phyloP scores from a whole-genome alignment of 2,888 invertebrate genomes.

The Notocelia uddmanniana region DNA sequence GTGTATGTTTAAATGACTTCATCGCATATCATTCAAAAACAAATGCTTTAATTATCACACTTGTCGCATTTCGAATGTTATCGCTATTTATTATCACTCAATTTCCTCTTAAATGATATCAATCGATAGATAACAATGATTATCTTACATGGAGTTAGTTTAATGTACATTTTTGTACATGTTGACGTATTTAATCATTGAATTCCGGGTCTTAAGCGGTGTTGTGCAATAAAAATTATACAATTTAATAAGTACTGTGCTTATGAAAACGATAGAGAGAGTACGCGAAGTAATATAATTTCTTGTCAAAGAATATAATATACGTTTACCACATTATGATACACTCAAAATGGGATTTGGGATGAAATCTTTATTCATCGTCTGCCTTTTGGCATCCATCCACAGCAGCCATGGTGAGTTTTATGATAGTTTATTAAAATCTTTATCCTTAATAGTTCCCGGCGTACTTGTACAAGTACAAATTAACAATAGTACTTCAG shows the following conservation, averaged over 20 bases:
- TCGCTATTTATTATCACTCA: constrained; percentile 58
- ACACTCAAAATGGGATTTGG: constrained; percentile 49
- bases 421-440: constrained; percentile 8
- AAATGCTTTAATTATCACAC: constrained; percentile 37
- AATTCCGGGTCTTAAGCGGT: background rate
- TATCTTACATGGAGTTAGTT: constrained; percentile 63
- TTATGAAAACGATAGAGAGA: background rate
- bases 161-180: constrained; percentile 55
- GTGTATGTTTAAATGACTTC: background rate
- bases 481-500: too few species aligned
- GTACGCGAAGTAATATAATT: too few species aligned
- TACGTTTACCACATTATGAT: constrained; percentile 15
- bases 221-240: constrained; percentile 26
- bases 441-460: too few species aligned
- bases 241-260: background rate
- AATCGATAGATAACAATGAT: constrained; percentile 69
- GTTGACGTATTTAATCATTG: constrained; percentile 53
- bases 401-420: constrained; percentile 57
- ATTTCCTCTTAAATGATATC: constrained; percentile 73
- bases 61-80: constrained; percentile 38
- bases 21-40: constrained; percentile 32
- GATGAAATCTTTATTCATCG: constrained; percentile 48
- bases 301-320: background rate
- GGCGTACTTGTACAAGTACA: too few species aligned
- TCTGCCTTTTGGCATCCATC: constrained; percentile 50